phyloP scores from a whole-genome alignment of 53 echinoderm and acorn worm species.

The Echinometra lucunter region DNA sequence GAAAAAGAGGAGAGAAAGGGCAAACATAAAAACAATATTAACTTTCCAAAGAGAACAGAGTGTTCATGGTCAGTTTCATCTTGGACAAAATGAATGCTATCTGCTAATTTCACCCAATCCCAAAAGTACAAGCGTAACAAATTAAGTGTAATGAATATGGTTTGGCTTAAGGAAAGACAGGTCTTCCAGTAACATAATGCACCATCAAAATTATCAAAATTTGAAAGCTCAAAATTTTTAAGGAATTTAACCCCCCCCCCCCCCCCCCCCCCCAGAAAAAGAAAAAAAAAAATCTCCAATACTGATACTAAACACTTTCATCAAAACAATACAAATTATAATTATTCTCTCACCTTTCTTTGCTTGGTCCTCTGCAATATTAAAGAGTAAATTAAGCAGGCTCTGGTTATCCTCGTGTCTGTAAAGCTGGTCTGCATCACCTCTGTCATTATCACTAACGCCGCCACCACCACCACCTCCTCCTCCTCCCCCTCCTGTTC shows the following conservation, averaged over 20 bases:
- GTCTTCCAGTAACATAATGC: too few species aligned
- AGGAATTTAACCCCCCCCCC: too few species aligned
- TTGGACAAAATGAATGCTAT: too few species aligned
- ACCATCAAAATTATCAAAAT: too few species aligned
- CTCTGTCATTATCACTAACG: neutral
- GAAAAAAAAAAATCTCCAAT: neutral
- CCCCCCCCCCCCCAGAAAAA: too few species aligned
- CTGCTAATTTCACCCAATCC: too few species aligned
- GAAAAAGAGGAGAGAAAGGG: constrained; percentile 7
- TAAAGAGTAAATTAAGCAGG: constrained; percentile 88
- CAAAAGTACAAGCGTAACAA: too few species aligned
- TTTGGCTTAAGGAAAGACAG: too few species aligned
- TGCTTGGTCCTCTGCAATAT: constrained; percentile 95
- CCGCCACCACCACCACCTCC: constrained; percentile 13
- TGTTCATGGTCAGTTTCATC: too few species aligned
- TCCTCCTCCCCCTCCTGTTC: constrained; percentile 53
- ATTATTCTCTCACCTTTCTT: constrained; percentile 77
- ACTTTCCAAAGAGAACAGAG: too few species aligned
- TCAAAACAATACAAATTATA: constrained; percentile 40
- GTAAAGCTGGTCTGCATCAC: constrained; percentile 35
- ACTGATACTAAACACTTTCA: neutral
- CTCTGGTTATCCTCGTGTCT: constrained; percentile 81
- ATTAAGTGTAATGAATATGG: too few species aligned
- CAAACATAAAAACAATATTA: neutral
- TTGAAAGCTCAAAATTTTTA: too few species aligned